Percentiles rank a stretch among this genome's conserved stretches.
phyloP scores from a whole-genome alignment of 2,797 vertebrate genomes.

The Melanotaenia boesemani region DNA sequence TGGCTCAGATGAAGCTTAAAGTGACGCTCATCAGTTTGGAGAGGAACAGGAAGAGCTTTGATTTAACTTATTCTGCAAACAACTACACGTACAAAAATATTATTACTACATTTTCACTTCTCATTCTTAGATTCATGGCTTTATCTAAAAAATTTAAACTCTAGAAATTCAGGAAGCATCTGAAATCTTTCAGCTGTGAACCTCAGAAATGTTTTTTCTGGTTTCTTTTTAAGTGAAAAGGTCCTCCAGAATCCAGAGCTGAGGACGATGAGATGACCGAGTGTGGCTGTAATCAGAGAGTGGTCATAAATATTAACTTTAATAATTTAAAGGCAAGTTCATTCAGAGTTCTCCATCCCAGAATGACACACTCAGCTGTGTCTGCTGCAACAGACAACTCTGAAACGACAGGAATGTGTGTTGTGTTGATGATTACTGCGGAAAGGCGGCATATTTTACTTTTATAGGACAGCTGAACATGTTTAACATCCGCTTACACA shows the following conservation, averaged over 20 bases:
- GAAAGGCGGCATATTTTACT: slow-evolving; percentile 28
- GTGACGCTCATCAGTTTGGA: slow-evolving; percentile 53
- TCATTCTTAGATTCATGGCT: too few species aligned
- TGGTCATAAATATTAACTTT: slow-evolving; percentile 60
- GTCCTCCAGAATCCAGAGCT: neutral
- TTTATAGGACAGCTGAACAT: slow-evolving; percentile 41
- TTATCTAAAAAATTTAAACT: too few species aligned
- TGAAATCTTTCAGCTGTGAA: slow-evolving; percentile 1
- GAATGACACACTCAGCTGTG: slow-evolving; percentile 19
- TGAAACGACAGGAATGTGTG: slow-evolving; percentile 24
- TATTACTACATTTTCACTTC: too few species aligned
- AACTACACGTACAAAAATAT: too few species aligned
- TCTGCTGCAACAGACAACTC: slow-evolving; percentile 1
- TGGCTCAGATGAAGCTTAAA: slow-evolving; percentile 57
- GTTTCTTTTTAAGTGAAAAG: neutral
- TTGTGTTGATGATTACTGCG: slow-evolving; percentile 31
- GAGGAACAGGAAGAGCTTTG: slow-evolving; percentile 14
- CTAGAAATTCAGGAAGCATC: neutral
- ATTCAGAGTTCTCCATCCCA: slow-evolving; percentile 58
- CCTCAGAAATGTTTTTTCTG: neutral
- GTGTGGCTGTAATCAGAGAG: slow-evolving; percentile 50
- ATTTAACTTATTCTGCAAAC: neutral
- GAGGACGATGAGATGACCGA: slow-evolving; percentile 24
- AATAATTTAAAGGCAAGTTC: slow-evolving; percentile 69
- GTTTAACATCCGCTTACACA: slow-evolving; percentile 17